Evolutionary conservation across 92 coral and sea anemone species (phyloP).

Genomic region (Epizoanthus stellaris): DNA sequence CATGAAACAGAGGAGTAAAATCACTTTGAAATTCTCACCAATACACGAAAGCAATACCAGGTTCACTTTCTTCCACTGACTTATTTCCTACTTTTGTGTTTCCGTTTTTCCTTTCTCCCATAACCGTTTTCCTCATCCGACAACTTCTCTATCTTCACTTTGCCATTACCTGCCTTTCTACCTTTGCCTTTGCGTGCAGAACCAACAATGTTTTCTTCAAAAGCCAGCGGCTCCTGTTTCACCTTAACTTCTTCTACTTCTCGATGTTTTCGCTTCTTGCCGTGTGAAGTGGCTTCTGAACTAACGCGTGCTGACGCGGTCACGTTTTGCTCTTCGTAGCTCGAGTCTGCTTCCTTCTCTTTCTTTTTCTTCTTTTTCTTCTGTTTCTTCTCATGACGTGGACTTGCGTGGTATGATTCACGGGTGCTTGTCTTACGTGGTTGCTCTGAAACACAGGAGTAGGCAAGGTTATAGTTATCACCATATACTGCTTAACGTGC

Average conservation of each 20-base stretch:
- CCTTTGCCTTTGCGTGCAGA: not conserved
- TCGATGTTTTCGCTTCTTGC: constrained; percentile 5
- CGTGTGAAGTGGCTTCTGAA: not conserved
- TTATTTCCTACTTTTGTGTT: constrained; percentile 1
- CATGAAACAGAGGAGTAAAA: too few species aligned
- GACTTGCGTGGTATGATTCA: not conserved
- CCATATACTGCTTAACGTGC: not conserved
- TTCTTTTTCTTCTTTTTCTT: not conserved
- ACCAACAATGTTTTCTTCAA: not conserved
- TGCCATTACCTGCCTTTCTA: not conserved
- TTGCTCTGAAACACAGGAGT: not conserved
- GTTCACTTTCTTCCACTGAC: too few species aligned
- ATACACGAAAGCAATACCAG: too few species aligned
- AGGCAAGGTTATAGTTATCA: not conserved
- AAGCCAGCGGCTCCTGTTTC: not conserved
- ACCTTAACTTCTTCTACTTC: not conserved
- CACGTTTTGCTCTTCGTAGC: not conserved
- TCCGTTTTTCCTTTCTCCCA: not conserved
- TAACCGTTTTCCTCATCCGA: not conserved
- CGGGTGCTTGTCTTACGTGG: not conserved
- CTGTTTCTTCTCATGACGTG: not conserved
- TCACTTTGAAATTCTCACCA: too few species aligned
- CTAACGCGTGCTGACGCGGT: not conserved
- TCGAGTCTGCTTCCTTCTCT: not conserved
- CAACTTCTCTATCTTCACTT: not conserved